phyloP scores from a whole-genome alignment of 1,140 invertebrate species.

The Oreohelix idahoensis region DNA sequence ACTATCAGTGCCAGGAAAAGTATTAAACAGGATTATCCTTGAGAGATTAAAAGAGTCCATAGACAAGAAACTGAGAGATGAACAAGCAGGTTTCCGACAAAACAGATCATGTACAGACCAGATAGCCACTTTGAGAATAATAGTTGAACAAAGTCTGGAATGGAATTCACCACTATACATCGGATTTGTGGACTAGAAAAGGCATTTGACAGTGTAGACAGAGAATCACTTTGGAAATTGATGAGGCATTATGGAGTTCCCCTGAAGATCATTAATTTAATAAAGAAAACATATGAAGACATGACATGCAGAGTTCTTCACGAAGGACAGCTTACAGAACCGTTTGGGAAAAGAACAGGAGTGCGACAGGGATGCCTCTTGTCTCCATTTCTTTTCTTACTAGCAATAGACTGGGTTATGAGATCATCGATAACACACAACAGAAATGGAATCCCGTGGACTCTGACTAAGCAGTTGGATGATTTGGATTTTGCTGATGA shows the following conservation, averaged over 20 bases:
- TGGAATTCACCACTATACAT: conserved; percentile 53
- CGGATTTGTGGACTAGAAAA: conserved; percentile 59
- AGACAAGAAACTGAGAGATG: conserved; percentile 35
- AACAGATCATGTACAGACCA: conserved; percentile 51
- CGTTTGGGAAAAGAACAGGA: conserved; percentile 42
- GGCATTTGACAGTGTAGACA: conserved; percentile 56
- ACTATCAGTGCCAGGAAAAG: conserved; percentile 40
- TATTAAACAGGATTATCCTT: conserved; percentile 42
- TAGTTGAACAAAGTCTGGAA: conserved; percentile 56
- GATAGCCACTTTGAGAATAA: conserved; percentile 49
- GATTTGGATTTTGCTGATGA: too few species aligned
- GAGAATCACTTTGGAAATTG: conserved; percentile 42
- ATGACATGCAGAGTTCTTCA: conserved; percentile 42
- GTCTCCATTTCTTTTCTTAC: neutral
- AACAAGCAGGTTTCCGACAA: conserved; percentile 43
- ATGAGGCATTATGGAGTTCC: conserved; percentile 46
- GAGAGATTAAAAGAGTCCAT: conserved; percentile 35
- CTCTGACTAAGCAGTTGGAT: too few species aligned
- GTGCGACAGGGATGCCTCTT: too few species aligned
- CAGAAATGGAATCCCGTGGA: too few species aligned
- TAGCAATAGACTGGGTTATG: conserved; percentile 4
- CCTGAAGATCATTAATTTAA: conserved; percentile 46
- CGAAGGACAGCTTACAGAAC: conserved; percentile 40
- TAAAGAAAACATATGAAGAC: conserved; percentile 46
- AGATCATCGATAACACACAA: neutral